Evolutionary conservation across 2,113 vertebrate genomes (phyloP), one percentile per base, ranked within the genome.

Genomic region (Crotophaga sulcirostris): DNA sequence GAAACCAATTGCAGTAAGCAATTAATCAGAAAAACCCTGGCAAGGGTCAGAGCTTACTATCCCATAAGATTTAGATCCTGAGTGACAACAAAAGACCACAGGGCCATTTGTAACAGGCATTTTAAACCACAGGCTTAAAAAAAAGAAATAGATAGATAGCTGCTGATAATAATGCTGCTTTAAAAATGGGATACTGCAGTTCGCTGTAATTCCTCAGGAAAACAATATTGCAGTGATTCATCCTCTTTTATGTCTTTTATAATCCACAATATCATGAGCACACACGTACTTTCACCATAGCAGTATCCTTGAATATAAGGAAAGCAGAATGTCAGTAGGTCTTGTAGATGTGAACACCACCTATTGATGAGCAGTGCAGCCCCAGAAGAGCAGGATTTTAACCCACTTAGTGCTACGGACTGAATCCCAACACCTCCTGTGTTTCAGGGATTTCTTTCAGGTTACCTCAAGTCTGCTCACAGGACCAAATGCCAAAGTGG

Each of bases 401-500:
- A 60, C 40, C 47, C 21, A 0, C 0, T 55, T 2, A 33, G 8
- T 18, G 47, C 76, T 72, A 55, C 3, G 19, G 54, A 64, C 33
- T 81, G 47, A 64, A 20, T 31, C 38, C 28, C 0, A 1, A 60
- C 25, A 67, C 34, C 24, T 59, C 3, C 0, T 25, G n/a, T 23
- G 16, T 16, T 62, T 80, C 80, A 69, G 51, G 33, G 60, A 36
- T 60, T 78, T 60, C 64, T 31, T 56, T 28, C 9, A 74, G 18
- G 70, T 11, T 70, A n/a, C 26, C n/a, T 40, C 12, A 45, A 36
- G 31, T 45, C 44, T 74, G 18, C 26, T 56, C 20, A 33, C 45
- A 23, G 0, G 0, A 55, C 21, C 45, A 26, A 49, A n/a, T 3
- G 4, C 12, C 31, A 8, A 34, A 60, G 44, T 0, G 2, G 1